Conservation (phyloP, 2,797 vertebrate genomes). For the Acrossocheilus fasciatus region DNA sequence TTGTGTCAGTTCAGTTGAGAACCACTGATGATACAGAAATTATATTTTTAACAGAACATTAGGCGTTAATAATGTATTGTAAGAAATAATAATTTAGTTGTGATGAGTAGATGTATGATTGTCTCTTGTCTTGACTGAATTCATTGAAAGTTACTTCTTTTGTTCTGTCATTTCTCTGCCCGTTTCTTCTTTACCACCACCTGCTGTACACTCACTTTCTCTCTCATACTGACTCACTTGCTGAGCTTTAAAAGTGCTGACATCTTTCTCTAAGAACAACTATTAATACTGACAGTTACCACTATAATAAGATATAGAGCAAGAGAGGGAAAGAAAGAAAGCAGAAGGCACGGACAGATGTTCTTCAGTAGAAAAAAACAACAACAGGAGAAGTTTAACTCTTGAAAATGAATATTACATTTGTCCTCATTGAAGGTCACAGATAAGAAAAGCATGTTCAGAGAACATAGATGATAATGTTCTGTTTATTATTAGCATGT, state of each 20-base stretch:
- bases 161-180: not conserved
- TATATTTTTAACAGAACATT: not conserved
- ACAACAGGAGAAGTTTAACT: not conserved
- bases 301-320: conserved; percentile 31
- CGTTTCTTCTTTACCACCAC: not conserved
- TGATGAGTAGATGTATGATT: not conserved
- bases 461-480: not conserved
- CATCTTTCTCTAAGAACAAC: conserved; percentile 21
- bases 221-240: not conserved
- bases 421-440: conserved; percentile 8
- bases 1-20: not conserved
- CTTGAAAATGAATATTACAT: not conserved
- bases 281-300: conserved; percentile 39
- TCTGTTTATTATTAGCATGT: not conserved
- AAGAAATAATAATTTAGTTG: not conserved
- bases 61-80: not conserved
- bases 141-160: not conserved
- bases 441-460: not conserved
- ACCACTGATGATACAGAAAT: not conserved
- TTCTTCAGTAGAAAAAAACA: conserved; percentile 2
- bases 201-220: not conserved
- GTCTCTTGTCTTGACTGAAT: not conserved
- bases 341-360: conserved; percentile 12
- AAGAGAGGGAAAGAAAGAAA: conserved; percentile 13
- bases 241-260: conserved; percentile 35